Evolutionary conservation across 2,888 invertebrate species (phyloP), one percentile per base, ranked within the genome.

Genomic region (Cheilosia vulpina): DNA sequence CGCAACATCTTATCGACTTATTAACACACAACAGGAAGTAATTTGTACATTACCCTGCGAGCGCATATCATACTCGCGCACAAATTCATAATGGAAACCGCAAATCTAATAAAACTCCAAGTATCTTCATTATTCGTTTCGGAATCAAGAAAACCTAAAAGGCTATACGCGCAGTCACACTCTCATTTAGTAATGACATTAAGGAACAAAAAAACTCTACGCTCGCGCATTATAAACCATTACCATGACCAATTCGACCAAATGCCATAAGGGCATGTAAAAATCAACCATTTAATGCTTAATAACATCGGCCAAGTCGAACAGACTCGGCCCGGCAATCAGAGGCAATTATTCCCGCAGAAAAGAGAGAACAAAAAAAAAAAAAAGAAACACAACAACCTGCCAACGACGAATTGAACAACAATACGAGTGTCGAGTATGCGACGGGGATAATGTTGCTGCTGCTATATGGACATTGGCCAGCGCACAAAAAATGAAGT

Each of bases 401-500:
- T n/a, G 17, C 7, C 31, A 55, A 15, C 58, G 68, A 34, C 55
- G 55, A 73, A 79, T 69, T 73, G 72, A 62, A 53, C 73, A 79
- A 76, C 43, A 76, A 76, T 73, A 53, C 72, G 47, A 43, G 31
- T 31, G 13, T 50, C 72, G 47, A 43, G 31, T 31, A 38, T 50
- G 7, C 47, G 47, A 41, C 57, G 31, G 21, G 41, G 63, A 62
- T 63, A 66, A 62, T 71, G 58, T 13, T 34, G 34, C 27, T 27
- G 27, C 71, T 45, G 31, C 45, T 38, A 31, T 41, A 43, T 53
- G 69, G 68, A 73, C 60, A 60, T 43, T 50, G 45, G 52, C 7
- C 24, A 57, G 87, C 17, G 19, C 11, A 50, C 9, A 89, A 89
- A 89, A 90, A 90, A 90, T 90, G 89, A 90, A 90, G 90, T 90